A percentile compares a stretch with the other conserved stretches of the same genome.
Conservation (phyloP, 2,888 invertebrate genomes). For the Holacanthella duospinosa region DNA sequence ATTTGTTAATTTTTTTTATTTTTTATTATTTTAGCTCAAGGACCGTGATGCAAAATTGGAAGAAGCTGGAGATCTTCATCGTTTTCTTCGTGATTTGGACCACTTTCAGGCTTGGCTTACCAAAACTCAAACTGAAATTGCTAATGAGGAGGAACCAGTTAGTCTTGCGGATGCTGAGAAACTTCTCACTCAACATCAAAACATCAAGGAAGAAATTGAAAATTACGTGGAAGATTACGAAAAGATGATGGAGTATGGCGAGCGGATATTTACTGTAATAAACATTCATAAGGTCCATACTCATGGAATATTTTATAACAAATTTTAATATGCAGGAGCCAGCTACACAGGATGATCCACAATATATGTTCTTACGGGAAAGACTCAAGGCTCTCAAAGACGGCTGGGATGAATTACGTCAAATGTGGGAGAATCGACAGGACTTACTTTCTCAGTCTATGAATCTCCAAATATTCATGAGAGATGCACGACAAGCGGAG, state of each 20-base stretch:
- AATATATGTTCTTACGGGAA: slow-evolving; percentile 99
- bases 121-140: slow-evolving; percentile 97
- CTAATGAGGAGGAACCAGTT: slow-evolving; percentile 88
- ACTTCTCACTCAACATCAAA: slow-evolving; percentile 91
- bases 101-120: slow-evolving; percentile 99
- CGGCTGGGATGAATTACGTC: slow-evolving; percentile 97
- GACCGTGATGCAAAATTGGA: slow-evolving; percentile 96
- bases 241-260: slow-evolving; percentile 99
- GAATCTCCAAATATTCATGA: slow-evolving; percentile 86
- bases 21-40: slow-evolving; percentile 56
- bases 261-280: slow-evolving; percentile 71
- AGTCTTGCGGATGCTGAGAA: slow-evolving; percentile 94
- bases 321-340: slow-evolving; percentile 50
- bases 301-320: not conserved
- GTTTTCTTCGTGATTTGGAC: slow-evolving; percentile 95
- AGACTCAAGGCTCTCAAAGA: slow-evolving; percentile 94
- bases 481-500: slow-evolving; percentile 95
- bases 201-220: slow-evolving; percentile 97
- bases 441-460: slow-evolving; percentile 86
- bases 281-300: not conserved
- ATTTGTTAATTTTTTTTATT: not conserved
- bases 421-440: slow-evolving; percentile 99
- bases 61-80: slow-evolving; percentile 95
- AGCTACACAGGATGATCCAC: slow-evolving; percentile 85
- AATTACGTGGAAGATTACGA: slow-evolving; percentile 97